Base-by-base conservation (phyloP, 2,113 vertebrate species). In the Corythoichthys haematopterus region DNA sequence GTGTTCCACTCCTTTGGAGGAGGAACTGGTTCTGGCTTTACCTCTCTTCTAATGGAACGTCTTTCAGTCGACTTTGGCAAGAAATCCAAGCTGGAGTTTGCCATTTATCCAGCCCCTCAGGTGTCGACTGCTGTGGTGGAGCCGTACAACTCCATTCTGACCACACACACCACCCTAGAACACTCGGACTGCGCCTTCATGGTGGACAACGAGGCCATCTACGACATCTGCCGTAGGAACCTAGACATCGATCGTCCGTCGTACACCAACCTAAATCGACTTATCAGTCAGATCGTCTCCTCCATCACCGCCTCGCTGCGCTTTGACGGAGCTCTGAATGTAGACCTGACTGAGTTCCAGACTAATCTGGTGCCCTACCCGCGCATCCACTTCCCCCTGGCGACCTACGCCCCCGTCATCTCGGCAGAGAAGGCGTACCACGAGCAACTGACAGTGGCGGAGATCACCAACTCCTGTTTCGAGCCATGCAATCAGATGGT, bases 381-480 rank as follows among this genome's bases (percentile, higher is more conserved):
- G 1, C 88, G 88, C 3, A 91, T 95, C 82, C 93, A 95, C 84
- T 95, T 96, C 80, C 94, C 93, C 0, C 82, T 96, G 72, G 93
- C 91, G 56, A 94, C 93, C 2, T 94, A 93, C 0, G 92, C 93
- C 13, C 94, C 93, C 0, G 92, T 95, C 2, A 93, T 95, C 86
- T 95, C 88, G 0, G 70, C 88, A 0, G 88, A 89, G 75, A 86
- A 88, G 2, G 85, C 87, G 3, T 87, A 85, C 4, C 87, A 88
- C 1, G 87, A 88, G 84, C 87, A 88, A 81, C 80, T 88, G 2
- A 80, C 87, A 0, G 87, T 88, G 38, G 81, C 80, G 0, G 87
- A 88, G 6, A 88, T 88, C 16, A 88, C 87, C 69, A 88, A 83
- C 68, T 55, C 87, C 69, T 88, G 87, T 70, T 86, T 86, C 0